These are phyloP conservation scores for Cryptotermes secundus DNA, from an alignment of 1,140 invertebrate species.

Conservation along the genomic window DNA sequence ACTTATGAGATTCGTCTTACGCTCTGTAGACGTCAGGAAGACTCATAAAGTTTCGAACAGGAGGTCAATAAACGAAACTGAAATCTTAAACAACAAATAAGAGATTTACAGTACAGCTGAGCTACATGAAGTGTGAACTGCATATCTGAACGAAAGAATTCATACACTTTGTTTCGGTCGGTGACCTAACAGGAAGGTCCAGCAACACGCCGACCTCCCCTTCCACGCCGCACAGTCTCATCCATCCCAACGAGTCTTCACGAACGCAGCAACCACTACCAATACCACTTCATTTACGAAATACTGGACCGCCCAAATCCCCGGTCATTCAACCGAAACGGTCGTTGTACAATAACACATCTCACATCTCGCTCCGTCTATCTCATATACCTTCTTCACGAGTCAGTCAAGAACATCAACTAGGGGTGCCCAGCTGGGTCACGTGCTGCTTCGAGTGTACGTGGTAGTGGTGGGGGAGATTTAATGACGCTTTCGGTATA, in stretches of 20 bases:
- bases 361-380: neutral
- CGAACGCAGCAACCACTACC: neutral
- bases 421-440: neutral
- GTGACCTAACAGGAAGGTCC: neutral
- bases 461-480: too few relatives aligned
- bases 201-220: neutral
- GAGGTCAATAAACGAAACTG: too few relatives aligned
- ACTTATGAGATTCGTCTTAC: too few relatives aligned
- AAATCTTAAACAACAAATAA: too few relatives aligned
- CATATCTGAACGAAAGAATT: neutral
- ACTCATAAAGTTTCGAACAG: too few relatives aligned
- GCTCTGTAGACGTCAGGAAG: too few relatives aligned
- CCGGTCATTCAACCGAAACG: neutral
- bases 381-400: neutral
- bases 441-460: neutral
- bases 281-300: neutral
- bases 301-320: slow-evolving; percentile 6
- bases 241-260: neutral
- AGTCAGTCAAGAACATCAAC: neutral
- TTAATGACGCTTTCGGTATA: too few relatives aligned
- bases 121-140: neutral
- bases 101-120: too few relatives aligned
- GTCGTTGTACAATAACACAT: neutral
- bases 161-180: neutral
- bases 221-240: neutral